phyloP scores from a whole-genome alignment of 2,797 vertebrate species.

The Sebastes paucispinis region DNA sequence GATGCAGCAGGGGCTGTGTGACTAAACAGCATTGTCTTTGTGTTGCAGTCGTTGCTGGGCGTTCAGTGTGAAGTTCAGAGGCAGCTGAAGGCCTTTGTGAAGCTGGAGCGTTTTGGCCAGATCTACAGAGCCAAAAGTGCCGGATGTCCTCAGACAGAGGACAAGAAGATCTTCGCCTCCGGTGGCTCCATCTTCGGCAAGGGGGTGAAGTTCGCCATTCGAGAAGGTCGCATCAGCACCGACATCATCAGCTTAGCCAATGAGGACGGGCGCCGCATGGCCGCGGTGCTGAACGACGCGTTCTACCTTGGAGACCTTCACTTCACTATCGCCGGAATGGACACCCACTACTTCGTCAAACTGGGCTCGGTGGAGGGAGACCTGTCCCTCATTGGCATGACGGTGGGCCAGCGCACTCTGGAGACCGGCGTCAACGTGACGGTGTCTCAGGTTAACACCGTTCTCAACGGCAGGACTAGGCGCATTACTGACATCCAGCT shows the following conservation, averaged over 20 bases:
- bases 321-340: slow-evolving; percentile 90
- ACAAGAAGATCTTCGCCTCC: slow-evolving; percentile 87
- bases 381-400: slow-evolving; percentile 94
- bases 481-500: slow-evolving; percentile 96
- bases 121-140: slow-evolving; percentile 90
- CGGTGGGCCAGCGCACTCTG: slow-evolving; percentile 91
- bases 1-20: slow-evolving; percentile 29
- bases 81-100: slow-evolving; percentile 96
- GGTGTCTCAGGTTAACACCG: slow-evolving; percentile 94
- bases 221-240: slow-evolving; percentile 89
- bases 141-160: slow-evolving; percentile 86
- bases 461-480: slow-evolving; percentile 93
- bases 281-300: slow-evolving; percentile 91
- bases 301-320: slow-evolving; percentile 93
- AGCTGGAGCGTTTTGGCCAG: slow-evolving; percentile 91
- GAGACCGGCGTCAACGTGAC: slow-evolving; percentile 97
- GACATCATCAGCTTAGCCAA: slow-evolving; percentile 97
- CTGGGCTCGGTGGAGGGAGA: slow-evolving; percentile 90
- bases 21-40: slow-evolving; percentile 54
- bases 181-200: slow-evolving; percentile 93
- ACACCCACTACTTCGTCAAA: slow-evolving; percentile 97
- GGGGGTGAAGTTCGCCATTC: slow-evolving; percentile 94
- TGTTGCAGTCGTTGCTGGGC: slow-evolving; percentile 91
- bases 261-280: slow-evolving; percentile 92
- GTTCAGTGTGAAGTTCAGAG: slow-evolving; percentile 98